Conservation (phyloP, 2,113 vertebrate species). For the Gavialis gangeticus region DNA sequence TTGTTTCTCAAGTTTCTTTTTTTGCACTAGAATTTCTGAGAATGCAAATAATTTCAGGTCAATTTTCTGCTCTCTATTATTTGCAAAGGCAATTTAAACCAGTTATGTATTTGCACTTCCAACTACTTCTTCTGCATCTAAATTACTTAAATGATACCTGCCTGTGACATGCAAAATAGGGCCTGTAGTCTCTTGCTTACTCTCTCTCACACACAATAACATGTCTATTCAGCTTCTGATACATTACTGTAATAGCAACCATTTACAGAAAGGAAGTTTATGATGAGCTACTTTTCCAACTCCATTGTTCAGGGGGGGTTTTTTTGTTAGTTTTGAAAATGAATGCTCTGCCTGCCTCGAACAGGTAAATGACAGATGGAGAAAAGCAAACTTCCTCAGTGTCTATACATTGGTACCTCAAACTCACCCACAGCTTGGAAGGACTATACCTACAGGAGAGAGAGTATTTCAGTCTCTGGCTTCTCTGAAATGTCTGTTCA, state of each 20-base stretch:
- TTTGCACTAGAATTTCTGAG: neutral
- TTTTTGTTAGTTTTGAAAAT: neutral
- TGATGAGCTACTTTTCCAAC: neutral
- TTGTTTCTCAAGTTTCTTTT: neutral
- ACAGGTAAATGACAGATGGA: neutral
- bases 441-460: slow-evolving; percentile 15
- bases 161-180: neutral
- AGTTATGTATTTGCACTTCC: neutral
- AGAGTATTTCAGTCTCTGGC: neutral
- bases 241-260: neutral
- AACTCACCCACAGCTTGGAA: slow-evolving; percentile 2
- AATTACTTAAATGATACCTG: neutral
- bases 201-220: neutral
- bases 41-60: neutral
- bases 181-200: neutral
- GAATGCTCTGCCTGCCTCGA: neutral
- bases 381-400: neutral
- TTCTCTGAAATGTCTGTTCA: neutral
- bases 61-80: neutral
- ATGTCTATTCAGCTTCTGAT: neutral
- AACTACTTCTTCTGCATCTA: neutral
- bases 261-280: neutral
- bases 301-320: neutral
- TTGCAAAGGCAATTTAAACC: neutral
- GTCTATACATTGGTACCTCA: neutral